A percentile compares a stretch with the other conserved stretches of the same genome.
These are phyloP conservation scores for Gobiocypris rarus DNA, from an alignment of 2,113 vertebrate species.

Conservation along the genomic window DNA sequence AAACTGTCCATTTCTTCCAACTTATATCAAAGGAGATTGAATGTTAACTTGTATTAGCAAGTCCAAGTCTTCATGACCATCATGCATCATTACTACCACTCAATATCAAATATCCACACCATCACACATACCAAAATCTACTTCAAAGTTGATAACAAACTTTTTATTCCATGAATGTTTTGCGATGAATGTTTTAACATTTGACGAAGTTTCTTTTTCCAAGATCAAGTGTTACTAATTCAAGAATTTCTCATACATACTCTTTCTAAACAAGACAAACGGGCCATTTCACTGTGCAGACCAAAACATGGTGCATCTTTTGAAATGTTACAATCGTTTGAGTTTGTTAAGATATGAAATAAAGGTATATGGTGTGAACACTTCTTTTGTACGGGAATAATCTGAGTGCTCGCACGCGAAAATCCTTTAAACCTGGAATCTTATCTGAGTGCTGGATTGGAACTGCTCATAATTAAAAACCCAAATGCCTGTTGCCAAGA, in stretches of 20 bases:
- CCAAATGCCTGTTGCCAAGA: conserved; percentile 38
- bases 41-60: too few species aligned
- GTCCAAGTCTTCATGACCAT: too few species aligned
- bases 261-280: too few species aligned
- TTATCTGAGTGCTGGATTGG: conserved; percentile 28
- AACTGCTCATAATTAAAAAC: conserved; percentile 44
- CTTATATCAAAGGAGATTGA: not conserved
- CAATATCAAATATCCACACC: not conserved
- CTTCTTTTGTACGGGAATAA: not conserved
- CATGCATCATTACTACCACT: not conserved
- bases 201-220: too few species aligned
- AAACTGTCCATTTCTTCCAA: too few species aligned
- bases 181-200: too few species aligned
- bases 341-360: too few species aligned
- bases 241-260: not conserved
- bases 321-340: too few species aligned
- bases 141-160: not conserved
- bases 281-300: too few species aligned
- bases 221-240: not conserved
- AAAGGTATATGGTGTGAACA: too few species aligned
- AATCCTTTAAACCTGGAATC: not conserved
- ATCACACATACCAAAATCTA: not conserved
- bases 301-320: too few species aligned
- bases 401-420: not conserved
- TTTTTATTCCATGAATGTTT: not conserved